Conservation (phyloP, 2,888 invertebrate species). For the Nowickia ferox region DNA sequence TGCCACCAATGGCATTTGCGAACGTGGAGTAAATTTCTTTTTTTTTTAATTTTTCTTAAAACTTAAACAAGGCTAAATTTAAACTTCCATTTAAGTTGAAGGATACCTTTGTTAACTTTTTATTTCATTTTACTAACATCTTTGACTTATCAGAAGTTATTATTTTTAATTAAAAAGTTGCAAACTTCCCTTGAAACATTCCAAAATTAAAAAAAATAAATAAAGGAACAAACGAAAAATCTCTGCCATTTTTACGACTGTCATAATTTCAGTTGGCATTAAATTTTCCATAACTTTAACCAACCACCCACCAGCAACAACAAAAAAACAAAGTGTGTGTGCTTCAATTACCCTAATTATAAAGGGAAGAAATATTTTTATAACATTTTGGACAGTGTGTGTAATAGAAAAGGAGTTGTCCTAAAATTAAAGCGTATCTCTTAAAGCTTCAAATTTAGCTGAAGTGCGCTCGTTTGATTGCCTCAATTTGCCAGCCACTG, state of each 20-base stretch:
- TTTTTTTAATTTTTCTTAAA: no score
- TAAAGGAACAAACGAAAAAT: background rate
- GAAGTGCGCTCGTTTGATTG: background rate
- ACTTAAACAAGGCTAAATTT: no score
- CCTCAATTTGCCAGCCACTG: conserved; percentile 11
- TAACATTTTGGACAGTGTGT: background rate
- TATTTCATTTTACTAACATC: background rate
- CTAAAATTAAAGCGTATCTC: no score
- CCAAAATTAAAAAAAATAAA: background rate
- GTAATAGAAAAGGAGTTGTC: no score
- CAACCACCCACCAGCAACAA: conserved; percentile 5
- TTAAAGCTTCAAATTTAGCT: background rate
- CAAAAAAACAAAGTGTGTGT: conserved; percentile 6
- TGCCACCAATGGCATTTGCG: no score
- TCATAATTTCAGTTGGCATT: conserved; percentile 40
- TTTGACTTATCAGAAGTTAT: background rate
- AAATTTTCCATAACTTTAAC: conserved; percentile 59
- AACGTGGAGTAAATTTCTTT: no score
- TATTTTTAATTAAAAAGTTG: conserved; percentile 40
- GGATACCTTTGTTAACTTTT: background rate
- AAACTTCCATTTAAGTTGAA: no score
- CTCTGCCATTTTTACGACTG: conserved; percentile 11
- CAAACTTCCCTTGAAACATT: background rate
- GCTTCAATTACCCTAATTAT: conserved; percentile 60
- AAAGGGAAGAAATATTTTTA: conserved; percentile 5